Base-by-base conservation (phyloP, 1,140 invertebrate genomes). In the Musca domestica region DNA sequence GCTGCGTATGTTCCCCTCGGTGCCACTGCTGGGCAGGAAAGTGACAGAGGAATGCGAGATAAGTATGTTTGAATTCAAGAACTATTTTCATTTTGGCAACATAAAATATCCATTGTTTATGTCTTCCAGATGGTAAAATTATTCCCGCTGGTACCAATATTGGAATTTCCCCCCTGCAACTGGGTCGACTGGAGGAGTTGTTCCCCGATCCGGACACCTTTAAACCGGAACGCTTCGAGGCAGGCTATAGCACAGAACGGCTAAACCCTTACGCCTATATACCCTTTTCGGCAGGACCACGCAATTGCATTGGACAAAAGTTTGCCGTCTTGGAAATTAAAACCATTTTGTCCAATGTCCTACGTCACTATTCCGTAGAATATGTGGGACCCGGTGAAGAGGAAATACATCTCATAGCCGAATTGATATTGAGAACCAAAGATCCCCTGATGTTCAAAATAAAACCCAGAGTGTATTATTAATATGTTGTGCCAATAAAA, bases 261-360 rank as follows among this genome's bases (percentile, higher is more conserved):
- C 78, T 85, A 20, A 86, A 83, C 72, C 84, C 77, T 1, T 86
- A 83, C 71, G 74, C 84, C 10, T 89, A 85, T 73, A 83, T 90
- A 64, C 89, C 89, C 64, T 92, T 91, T 71, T 87, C 86, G 46
- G 88, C 87, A 17, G 88, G 88, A 14, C 84, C 83, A 27, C 83
- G 86, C 70, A 90, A 90, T 72, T 91, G 90, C 73, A 90, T 78
- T 85, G 91, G 91, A 68, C 91, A 92, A 81, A 91, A 88, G 75
- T 95, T 94, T 82, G 93, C 92, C 1, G 82, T 91, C 80, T 76
- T 92, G 74, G 92, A 95, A 83, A 82, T 90, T 70, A 94, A 94
- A 79, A 84, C 86, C 0, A 82, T 90, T 0, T 72, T 93, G 20
- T 85, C 89, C 0, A 85, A 84, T 66, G 80, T 95, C 0, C 76